Conservation (phyloP, 2,113 vertebrate species). For the Plotosus lineatus region DNA sequence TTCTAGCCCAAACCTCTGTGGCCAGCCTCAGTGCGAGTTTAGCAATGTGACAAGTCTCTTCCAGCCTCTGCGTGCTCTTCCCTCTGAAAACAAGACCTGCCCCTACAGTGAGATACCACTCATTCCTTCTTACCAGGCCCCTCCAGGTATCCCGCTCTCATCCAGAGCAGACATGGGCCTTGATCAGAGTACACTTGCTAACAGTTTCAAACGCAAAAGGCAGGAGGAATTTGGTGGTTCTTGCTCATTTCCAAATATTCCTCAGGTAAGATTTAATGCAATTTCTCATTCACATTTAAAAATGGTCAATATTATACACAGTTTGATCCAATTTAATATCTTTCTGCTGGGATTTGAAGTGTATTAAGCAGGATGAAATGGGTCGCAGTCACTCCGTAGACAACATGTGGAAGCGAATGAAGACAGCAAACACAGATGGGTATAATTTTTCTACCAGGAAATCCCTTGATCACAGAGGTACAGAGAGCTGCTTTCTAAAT, state of each 20-base stretch:
- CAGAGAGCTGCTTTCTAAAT: background rate
- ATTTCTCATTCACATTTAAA: background rate
- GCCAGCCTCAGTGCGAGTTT: conserved; percentile 74
- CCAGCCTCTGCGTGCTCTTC: conserved; percentile 76
- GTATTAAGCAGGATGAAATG: conserved; percentile 71
- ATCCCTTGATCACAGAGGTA: conserved; percentile 80
- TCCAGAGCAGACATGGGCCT: conserved; percentile 83
- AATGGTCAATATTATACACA: background rate
- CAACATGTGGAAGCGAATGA: conserved; percentile 88
- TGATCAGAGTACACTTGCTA: conserved; percentile 72
- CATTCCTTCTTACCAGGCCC: conserved; percentile 73
- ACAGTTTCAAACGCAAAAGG: conserved; percentile 80
- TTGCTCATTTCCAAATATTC: conserved; percentile 76
- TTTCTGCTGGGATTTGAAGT: conserved; percentile 19
- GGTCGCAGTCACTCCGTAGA: conserved; percentile 68
- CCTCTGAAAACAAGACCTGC: conserved; percentile 68
- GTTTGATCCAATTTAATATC: background rate
- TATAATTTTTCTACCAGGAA: conserved; percentile 72
- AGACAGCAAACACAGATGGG: conserved; percentile 65
- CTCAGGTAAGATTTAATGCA: conserved; percentile 71
- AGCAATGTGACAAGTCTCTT: conserved; percentile 84
- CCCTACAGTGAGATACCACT: conserved; percentile 68
- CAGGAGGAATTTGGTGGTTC: conserved; percentile 35
- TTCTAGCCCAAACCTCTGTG: conserved; percentile 63
- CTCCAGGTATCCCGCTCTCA: conserved; percentile 79